These are phyloP conservation scores for Naja naja DNA, from an alignment of 2,113 vertebrate species.

Conservation along the genomic window DNA sequence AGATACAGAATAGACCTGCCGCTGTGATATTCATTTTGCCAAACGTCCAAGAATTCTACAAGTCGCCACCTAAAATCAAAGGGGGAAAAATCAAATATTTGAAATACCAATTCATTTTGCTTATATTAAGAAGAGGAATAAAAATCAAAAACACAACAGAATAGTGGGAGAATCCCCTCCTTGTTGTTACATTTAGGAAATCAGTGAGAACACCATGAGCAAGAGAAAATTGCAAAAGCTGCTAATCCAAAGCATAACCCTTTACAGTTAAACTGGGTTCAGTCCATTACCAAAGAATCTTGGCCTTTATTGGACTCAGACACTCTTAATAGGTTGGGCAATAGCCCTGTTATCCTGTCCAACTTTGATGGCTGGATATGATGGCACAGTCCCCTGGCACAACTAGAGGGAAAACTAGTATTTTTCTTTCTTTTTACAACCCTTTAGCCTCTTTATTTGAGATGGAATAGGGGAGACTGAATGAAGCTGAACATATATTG, in stretches of 20 bases:
- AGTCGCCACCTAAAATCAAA: background rate
- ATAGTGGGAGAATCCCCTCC: background rate
- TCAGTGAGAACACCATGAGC: too few species aligned
- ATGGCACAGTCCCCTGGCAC: background rate
- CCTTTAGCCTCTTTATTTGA: background rate
- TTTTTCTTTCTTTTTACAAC: too few species aligned
- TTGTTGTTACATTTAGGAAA: background rate
- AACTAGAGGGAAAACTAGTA: background rate
- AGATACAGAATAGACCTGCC: background rate
- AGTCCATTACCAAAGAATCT: background rate
- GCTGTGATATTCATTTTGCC: background rate
- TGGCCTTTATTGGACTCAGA: background rate
- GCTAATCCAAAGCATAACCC: background rate
- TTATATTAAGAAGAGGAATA: background rate
- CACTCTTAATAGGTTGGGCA: background rate
- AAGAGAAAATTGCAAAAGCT: background rate
- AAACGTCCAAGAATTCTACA: background rate
- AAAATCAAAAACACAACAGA: background rate
- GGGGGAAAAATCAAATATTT: background rate
- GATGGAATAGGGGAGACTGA: background rate
- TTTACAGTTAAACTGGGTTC: background rate
- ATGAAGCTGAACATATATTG: background rate
- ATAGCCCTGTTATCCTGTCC: background rate
- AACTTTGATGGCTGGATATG: background rate
- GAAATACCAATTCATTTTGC: background rate